Evolutionary conservation across 1,140 invertebrate species (phyloP).

Genomic region (Plutomurus gul): DNA sequence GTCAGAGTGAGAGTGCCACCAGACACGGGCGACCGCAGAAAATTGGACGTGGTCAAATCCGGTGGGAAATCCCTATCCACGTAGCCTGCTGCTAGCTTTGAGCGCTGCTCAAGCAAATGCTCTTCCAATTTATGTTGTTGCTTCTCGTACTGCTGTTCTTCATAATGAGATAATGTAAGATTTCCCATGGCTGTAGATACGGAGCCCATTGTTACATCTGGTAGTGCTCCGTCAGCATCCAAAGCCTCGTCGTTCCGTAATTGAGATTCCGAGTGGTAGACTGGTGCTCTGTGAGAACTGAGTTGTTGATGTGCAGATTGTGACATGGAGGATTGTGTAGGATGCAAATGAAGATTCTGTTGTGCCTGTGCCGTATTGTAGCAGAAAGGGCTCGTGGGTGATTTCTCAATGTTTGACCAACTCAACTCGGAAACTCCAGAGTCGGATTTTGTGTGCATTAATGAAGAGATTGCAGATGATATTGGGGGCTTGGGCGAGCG

Average conservation of each 20-base stretch:
- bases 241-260: background rate
- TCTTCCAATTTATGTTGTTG: background rate
- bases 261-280: background rate
- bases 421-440: conserved; percentile 83
- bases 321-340: background rate
- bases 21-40: background rate
- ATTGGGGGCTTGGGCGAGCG: conserved; percentile 72
- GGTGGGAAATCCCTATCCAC: background rate
- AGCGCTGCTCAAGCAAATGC: background rate
- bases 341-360: conserved; percentile 18
- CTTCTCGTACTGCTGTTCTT: background rate
- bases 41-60: background rate
- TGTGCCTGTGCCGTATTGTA: background rate
- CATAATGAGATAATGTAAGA: conserved; percentile 23
- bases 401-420: conserved; percentile 82
- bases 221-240: background rate
- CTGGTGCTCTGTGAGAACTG: background rate
- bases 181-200: conserved; percentile 19
- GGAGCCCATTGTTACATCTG: conserved; percentile 37
- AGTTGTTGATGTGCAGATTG: background rate
- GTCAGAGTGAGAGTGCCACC: background rate
- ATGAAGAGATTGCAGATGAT: conserved; percentile 70
- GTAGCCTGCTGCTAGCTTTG: background rate
- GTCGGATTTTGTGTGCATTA: conserved; percentile 75
- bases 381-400: conserved; percentile 63